phyloP scores from a whole-genome alignment of 2,888 invertebrate genomes.

The Melanostoma scalare region DNA sequence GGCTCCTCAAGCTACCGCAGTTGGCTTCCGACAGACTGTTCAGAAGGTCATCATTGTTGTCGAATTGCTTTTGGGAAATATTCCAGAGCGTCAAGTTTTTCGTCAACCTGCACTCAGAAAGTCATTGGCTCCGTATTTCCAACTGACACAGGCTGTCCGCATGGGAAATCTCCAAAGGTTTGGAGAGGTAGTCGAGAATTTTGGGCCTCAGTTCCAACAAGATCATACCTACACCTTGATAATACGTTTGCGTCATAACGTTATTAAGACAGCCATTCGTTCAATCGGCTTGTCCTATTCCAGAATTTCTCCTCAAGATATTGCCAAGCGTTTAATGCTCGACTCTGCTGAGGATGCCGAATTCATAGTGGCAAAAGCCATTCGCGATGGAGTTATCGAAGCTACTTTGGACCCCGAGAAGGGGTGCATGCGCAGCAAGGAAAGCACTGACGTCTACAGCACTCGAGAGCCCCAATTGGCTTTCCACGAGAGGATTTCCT shows the following conservation, averaged over 20 bases:
- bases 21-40: slow-evolving; percentile 98
- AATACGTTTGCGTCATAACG: slow-evolving; percentile 97
- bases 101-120: slow-evolving; percentile 94
- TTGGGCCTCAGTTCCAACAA: slow-evolving; percentile 93
- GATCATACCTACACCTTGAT: slow-evolving; percentile 98
- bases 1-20: slow-evolving; percentile 98
- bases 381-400: slow-evolving; percentile 99
- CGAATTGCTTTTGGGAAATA: slow-evolving; percentile 96
- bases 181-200: slow-evolving; percentile 95
- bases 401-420: slow-evolving; percentile 97
- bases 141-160: slow-evolving; percentile 97
- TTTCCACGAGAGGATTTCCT: slow-evolving; percentile 97
- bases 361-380: slow-evolving; percentile 98
- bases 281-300: slow-evolving; percentile 98
- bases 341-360: slow-evolving; percentile 99
- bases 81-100: slow-evolving; percentile 97
- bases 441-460: slow-evolving; percentile 97
- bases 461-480: slow-evolving; percentile 97
- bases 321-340: slow-evolving; percentile 95
- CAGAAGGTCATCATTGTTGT: slow-evolving; percentile 97
- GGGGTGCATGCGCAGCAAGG: slow-evolving; percentile 98
- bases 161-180: slow-evolving; percentile 97
- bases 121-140: slow-evolving; percentile 96
- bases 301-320: slow-evolving; percentile 96
- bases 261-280: slow-evolving; percentile 98